Evolutionary conservation across 1,140 invertebrate species (phyloP).

Genomic region (Cylas formicarius): DNA sequence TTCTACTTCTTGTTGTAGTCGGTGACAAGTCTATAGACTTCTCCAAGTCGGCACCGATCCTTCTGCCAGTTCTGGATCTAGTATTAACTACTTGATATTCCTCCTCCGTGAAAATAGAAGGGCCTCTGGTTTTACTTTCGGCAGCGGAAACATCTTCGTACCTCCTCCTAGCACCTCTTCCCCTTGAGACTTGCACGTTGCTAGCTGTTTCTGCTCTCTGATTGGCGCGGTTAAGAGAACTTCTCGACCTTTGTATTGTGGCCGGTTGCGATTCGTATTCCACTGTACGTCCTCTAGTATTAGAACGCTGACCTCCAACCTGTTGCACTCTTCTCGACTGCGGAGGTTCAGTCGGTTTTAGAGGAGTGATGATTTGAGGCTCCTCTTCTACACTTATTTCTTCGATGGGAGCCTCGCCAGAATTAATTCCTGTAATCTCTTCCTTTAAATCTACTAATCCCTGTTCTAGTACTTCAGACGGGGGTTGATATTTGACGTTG

Average conservation of each 20-base stretch:
- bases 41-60: conserved; percentile 18
- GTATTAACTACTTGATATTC: conserved; percentile 10
- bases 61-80: conserved; percentile 30
- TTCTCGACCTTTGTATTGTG: conserved; percentile 23
- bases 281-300: conserved; percentile 4
- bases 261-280: conserved; percentile 7
- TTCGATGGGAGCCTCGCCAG: too few relatives aligned
- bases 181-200: conserved; percentile 13
- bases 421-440: too few relatives aligned
- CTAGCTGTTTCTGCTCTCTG: background rate
- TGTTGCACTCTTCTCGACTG: background rate
- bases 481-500: too few relatives aligned
- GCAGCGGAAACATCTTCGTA: conserved; percentile 11
- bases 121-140: conserved; percentile 13
- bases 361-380: too few relatives aligned
- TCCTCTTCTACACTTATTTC: too few relatives aligned
- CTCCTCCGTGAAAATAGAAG: conserved; percentile 27
- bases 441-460: too few relatives aligned
- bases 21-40: conserved; percentile 14
- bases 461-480: too few relatives aligned
- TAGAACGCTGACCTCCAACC: conserved; percentile 5
- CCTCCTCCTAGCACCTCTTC: conserved; percentile 18
- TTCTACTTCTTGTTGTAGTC: conserved; percentile 11
- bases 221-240: background rate
- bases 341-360: conserved; percentile 7